phyloP scores from a whole-genome alignment of 2,113 vertebrate species.

The Tragulus kanchil region DNA sequence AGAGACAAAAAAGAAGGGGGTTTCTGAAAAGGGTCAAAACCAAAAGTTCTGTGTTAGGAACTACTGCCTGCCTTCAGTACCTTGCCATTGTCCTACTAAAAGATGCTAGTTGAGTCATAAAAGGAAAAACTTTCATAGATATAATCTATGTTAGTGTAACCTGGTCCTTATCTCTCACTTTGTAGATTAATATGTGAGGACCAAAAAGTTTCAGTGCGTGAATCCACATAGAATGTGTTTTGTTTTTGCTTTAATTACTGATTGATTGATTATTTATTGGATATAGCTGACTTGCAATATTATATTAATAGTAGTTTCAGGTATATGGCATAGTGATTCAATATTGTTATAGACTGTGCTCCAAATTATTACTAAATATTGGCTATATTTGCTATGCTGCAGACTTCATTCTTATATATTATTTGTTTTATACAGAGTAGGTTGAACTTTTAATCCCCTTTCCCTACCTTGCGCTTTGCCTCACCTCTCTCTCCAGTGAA shows the following conservation, averaged over 20 bases:
- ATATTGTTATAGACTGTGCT: not conserved
- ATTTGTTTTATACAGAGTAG: not conserved
- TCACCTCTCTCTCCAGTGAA: not conserved
- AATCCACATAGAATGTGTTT: not conserved
- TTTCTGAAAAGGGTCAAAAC: too few species aligned
- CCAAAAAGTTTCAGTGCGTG: not conserved
- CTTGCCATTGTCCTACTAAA: not conserved
- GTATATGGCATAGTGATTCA: not conserved
- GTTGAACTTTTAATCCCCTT: not conserved
- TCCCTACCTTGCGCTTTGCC: not conserved
- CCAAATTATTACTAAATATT: not conserved
- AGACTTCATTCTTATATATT: not conserved
- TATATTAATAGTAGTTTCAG: not conserved
- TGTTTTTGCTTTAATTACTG: not conserved
- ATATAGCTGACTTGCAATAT: not conserved
- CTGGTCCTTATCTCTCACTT: not conserved
- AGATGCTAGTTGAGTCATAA: conserved; percentile 16
- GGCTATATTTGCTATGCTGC: not conserved
- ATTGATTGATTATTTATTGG: not conserved
- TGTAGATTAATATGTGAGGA: not conserved
- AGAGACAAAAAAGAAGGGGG: too few species aligned
- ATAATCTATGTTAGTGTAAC: not conserved
- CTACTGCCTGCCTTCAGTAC: not conserved
- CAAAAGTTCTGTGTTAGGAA: not conserved
- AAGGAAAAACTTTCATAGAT: not conserved